Evolutionary conservation across 53 echinoderm and acorn worm species (phyloP).

Genomic region (Apostichopus leukothele): DNA sequence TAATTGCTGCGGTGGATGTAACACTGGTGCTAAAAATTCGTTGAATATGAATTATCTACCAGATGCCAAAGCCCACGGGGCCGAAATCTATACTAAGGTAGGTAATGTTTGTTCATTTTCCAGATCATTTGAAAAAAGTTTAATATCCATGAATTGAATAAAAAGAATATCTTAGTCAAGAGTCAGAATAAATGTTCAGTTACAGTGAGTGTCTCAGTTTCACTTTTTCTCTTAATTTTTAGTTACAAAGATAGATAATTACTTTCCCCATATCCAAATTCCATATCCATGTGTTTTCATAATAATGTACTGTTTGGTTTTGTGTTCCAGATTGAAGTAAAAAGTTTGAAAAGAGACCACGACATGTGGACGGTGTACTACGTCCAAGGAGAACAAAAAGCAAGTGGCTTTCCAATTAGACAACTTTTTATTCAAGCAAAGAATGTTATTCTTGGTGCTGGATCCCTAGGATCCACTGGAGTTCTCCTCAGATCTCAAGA

Average conservation of each 20-base stretch:
- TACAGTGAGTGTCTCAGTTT: too few relatives aligned
- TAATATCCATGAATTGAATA: too few relatives aligned
- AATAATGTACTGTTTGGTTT: not conserved
- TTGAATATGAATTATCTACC: conserved; percentile 90
- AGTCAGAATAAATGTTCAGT: too few relatives aligned
- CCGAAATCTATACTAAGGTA: conserved; percentile 78
- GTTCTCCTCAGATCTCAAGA: conserved; percentile 64
- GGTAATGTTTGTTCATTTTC: not conserved
- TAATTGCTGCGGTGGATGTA: conserved; percentile 88
- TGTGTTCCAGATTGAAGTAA: conserved; percentile 55
- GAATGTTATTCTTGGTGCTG: conserved; percentile 75
- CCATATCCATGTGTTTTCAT: too few relatives aligned
- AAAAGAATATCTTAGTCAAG: too few relatives aligned
- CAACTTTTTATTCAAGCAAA: conserved; percentile 63
- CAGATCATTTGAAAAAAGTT: too few relatives aligned
- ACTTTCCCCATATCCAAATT: too few relatives aligned
- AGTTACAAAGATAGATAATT: too few relatives aligned
- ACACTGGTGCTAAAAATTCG: conserved; percentile 87
- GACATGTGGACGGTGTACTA: conserved; percentile 56
- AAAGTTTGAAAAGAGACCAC: conserved; percentile 45
- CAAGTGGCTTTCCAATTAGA: conserved; percentile 45
- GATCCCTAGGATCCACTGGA: conserved; percentile 76
- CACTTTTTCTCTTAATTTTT: too few relatives aligned
- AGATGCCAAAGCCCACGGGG: conserved; percentile 80
- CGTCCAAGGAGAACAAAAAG: conserved; percentile 28